Evolutionary conservation across 2,113 vertebrate species (phyloP).

Genomic region (Pachycephala philippinensis): DNA sequence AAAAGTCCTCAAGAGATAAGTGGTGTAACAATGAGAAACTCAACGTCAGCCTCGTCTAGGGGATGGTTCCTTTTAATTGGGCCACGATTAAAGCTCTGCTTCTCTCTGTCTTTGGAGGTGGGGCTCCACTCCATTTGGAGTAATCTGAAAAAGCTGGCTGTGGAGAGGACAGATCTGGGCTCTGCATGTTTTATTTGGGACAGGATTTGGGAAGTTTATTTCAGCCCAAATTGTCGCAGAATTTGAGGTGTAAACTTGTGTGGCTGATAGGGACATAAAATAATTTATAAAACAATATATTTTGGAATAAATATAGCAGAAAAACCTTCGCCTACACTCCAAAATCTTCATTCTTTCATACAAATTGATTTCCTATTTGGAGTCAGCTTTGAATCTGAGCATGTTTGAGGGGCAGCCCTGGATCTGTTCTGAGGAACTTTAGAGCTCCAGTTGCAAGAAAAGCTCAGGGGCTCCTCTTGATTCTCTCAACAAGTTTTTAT

Average conservation of each 20-base stretch:
- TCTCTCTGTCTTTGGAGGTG: background rate
- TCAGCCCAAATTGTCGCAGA: background rate
- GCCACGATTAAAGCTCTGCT: background rate
- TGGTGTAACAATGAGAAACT: background rate
- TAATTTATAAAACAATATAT: background rate
- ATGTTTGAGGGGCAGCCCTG: background rate
- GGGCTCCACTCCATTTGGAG: background rate
- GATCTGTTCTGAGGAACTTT: background rate
- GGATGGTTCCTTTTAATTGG: conserved; percentile 6
- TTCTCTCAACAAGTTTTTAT: background rate
- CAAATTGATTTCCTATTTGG: background rate
- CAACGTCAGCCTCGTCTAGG: background rate
- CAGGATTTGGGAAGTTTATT: background rate
- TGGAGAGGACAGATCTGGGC: background rate
- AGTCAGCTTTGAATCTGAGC: background rate
- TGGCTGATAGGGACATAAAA: background rate
- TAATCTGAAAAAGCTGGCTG: background rate
- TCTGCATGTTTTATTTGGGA: background rate
- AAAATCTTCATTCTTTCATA: background rate
- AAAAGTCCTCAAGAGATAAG: conserved; percentile 24
- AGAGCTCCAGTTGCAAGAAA: background rate
- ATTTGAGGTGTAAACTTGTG: background rate
- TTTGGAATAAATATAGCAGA: background rate
- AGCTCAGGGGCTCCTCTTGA: background rate
- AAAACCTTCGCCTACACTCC: background rate